phyloP scores from a whole-genome alignment of 2,888 invertebrate species.

The Cephalotes varians region DNA sequence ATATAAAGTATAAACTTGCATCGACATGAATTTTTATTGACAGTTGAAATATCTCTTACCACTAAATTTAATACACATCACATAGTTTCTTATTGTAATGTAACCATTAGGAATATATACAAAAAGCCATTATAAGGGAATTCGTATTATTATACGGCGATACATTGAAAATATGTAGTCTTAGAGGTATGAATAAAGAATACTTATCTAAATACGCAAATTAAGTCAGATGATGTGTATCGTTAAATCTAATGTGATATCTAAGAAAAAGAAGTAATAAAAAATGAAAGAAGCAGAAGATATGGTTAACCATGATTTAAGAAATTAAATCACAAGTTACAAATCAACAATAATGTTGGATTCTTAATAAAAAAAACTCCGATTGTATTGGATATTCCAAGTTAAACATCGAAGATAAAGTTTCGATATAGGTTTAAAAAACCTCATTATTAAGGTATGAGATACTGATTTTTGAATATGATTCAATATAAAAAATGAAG shows the following conservation, averaged over 20 bases:
- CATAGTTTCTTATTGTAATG: conserved; percentile 79
- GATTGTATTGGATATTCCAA: not conserved
- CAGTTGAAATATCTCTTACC: conserved; percentile 79
- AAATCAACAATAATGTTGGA: not conserved
- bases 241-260: conserved; percentile 20
- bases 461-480: conserved; percentile 78
- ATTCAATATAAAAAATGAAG: conserved; percentile 71
- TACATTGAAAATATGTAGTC: conserved; percentile 78
- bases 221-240: conserved; percentile 56
- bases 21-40: conserved; percentile 78
- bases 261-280: conserved; percentile 45
- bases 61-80: conserved; percentile 84
- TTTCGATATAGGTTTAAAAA: not conserved
- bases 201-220: conserved; percentile 70
- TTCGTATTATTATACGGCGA: conserved; percentile 76
- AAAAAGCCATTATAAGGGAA: conserved; percentile 83
- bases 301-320: not conserved
- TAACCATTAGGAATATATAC: conserved; percentile 84
- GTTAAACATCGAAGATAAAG: not conserved
- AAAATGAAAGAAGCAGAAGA: conserved; percentile 11
- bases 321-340: not conserved
- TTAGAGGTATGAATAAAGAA: conserved; percentile 77
- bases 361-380: not conserved
- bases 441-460: conserved; percentile 55
- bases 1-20: not conserved